A percentile compares a stretch with the other conserved stretches of the same genome.
These are phyloP conservation scores for Amphilophus citrinellus DNA, from an alignment of 2,113 vertebrate species.

Conservation along the genomic window DNA sequence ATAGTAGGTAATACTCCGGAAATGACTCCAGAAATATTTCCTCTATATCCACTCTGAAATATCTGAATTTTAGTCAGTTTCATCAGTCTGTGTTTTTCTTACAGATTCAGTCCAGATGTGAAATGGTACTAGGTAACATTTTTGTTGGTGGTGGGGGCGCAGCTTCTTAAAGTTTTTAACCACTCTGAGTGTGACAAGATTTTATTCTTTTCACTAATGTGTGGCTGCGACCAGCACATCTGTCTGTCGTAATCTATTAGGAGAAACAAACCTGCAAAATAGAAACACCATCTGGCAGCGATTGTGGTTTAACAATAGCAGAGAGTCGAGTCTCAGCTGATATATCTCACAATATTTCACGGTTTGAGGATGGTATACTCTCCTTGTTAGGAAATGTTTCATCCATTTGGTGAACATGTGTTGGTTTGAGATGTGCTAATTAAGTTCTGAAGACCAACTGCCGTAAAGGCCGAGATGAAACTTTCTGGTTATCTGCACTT, in stretches of 20 bases:
- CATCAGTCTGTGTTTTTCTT: constrained; percentile 46
- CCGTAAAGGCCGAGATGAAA: constrained; percentile 27
- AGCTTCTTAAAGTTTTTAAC: constrained; percentile 36
- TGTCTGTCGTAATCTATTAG: constrained; percentile 36
- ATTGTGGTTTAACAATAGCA: constrained; percentile 22
- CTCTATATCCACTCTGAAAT: constrained; percentile 7
- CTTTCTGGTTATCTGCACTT: constrained; percentile 21
- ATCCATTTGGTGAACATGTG: constrained; percentile 44
- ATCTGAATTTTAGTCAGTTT: constrained; percentile 39
- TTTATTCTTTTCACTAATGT: constrained; percentile 4
- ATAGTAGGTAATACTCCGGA: constrained; percentile 52
- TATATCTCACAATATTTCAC: constrained; percentile 33
- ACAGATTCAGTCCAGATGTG: constrained; percentile 73
- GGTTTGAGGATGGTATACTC: not conserved
- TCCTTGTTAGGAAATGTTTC: constrained; percentile 15
- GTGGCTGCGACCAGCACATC: constrained; percentile 27
- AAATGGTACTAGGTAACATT: not conserved
- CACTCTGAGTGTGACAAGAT: constrained; percentile 17
- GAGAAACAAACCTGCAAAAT: constrained; percentile 36
- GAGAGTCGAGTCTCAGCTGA: constrained; percentile 15
- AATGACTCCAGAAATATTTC: constrained; percentile 15
- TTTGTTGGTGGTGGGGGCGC: not conserved
- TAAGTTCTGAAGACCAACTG: constrained; percentile 33
- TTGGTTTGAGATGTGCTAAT: constrained; percentile 42
- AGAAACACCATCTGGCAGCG: constrained; percentile 50